Conservation (phyloP, 2,113 vertebrate genomes). For the Mirounga angustirostris region DNA sequence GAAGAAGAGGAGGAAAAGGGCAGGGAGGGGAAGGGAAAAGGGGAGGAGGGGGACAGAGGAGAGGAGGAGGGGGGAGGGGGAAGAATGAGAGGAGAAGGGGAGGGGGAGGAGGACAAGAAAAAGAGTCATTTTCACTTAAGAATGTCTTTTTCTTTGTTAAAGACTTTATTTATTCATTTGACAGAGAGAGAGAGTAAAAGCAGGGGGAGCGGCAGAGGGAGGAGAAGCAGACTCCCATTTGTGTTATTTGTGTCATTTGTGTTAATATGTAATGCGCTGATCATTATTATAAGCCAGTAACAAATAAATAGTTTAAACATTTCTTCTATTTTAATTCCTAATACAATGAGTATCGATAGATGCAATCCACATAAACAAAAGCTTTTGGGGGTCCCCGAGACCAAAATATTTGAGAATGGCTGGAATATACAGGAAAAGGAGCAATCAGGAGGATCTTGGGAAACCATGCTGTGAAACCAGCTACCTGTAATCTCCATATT, state of each 20-base stretch:
- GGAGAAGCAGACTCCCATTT: not conserved
- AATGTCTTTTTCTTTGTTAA: not conserved
- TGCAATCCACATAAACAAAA: constrained; percentile 4
- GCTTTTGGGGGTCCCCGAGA: not conserved
- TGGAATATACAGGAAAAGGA: not conserved
- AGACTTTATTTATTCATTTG: not conserved
- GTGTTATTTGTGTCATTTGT: not conserved
- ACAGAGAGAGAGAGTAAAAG: not conserved
- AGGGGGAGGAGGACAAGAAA: not conserved
- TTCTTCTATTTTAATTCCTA: constrained; percentile 33
- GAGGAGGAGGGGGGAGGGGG: not conserved
- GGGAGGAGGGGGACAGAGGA: not conserved
- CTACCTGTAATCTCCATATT: not conserved
- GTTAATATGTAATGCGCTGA: constrained; percentile 1
- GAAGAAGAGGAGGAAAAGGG: not conserved
- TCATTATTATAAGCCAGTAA: constrained; percentile 13
- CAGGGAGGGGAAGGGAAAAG: not conserved
- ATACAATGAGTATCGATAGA: not conserved
- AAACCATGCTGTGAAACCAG: not conserved
- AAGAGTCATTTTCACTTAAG: constrained; percentile 9
- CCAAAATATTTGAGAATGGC: constrained; percentile 41
- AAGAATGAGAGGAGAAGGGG: not conserved
- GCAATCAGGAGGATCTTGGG: not conserved
- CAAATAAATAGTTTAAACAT: constrained; percentile 29
- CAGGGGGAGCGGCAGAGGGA: not conserved